Evolutionary conservation across 2,113 vertebrate species (phyloP).

Genomic region (Axis porcinus): DNA sequence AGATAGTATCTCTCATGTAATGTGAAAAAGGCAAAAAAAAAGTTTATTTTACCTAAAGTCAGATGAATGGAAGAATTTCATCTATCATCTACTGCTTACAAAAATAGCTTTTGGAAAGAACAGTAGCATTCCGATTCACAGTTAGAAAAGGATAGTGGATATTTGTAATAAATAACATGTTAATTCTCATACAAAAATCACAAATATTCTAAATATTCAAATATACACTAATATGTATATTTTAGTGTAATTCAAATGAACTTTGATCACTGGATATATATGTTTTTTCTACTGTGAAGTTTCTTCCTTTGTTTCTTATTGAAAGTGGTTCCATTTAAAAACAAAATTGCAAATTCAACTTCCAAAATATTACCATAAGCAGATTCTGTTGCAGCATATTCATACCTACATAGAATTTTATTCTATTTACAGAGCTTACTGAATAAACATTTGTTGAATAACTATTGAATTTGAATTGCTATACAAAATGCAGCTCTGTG

Average conservation of each 20-base stretch:
- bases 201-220: not conserved
- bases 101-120: not conserved
- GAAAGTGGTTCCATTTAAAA: not conserved
- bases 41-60: not conserved
- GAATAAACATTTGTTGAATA: not conserved
- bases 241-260: not conserved
- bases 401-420: not conserved
- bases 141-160: not conserved
- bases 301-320: not conserved
- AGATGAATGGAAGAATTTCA: not conserved
- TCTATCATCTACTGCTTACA: not conserved
- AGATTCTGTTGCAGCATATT: not conserved
- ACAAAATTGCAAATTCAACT: not conserved
- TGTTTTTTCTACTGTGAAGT: not conserved
- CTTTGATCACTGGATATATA: not conserved
- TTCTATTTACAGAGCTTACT: not conserved
- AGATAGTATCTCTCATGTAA: not conserved
- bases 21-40: not conserved
- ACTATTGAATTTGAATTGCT: not conserved
- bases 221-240: not conserved
- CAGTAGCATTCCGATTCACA: not conserved
- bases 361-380: not conserved
- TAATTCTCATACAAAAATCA: not conserved
- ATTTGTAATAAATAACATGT: not conserved
- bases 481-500: not conserved